Base-by-base conservation (phyloP, 2,888 invertebrate genomes). In the Rhagophthalmus giganteus region DNA sequence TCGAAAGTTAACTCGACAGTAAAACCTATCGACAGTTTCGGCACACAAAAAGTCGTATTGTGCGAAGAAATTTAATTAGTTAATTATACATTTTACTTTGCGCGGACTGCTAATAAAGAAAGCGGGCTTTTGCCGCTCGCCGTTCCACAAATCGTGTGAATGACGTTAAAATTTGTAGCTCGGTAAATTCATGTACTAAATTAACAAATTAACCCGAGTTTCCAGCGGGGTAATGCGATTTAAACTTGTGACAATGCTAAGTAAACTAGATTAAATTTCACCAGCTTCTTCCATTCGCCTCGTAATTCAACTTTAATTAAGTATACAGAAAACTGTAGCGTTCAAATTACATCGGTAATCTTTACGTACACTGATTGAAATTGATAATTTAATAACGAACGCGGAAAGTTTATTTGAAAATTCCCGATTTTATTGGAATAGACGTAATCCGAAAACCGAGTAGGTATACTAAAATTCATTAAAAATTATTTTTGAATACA, bases 211-310 rank as follows among this genome's bases (percentile, higher is more conserved):
- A 60, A 57, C 58, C 50, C 45, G 53, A 44, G 58, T 53, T 51
- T 64, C 66, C 57, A 62, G 54, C 40, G 55, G 56, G 56, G 56
- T 60, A 63, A 64, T 58, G 58, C 65, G 67, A 68, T 69, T 69
- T 68, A 64, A 68, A 66, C 64, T 68, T 64, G 70, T 62, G 70
- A 72, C 72, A 71, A 69, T 69, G 67, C 69, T 67, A 68, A 70
- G 67, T 70, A 70, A 66, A 63, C 69, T 66, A 69, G 71, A 71
- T 71, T 71, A 71, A 71, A 71, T 70, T 70, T 69, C 64, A 60
- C 65, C 66, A 65, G 62, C 65, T 65, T 58, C 63, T 59, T 58
- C 58, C 49, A 57, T 59, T 30, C 45, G 28, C 40, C 38, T 57
- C 62, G 63, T 65, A 65, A 65, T 61, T 65, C 62, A 61, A 60